Evolutionary conservation across 2,797 vertebrate genomes (phyloP).

Genomic region (Rhyacichthys aspro): DNA sequence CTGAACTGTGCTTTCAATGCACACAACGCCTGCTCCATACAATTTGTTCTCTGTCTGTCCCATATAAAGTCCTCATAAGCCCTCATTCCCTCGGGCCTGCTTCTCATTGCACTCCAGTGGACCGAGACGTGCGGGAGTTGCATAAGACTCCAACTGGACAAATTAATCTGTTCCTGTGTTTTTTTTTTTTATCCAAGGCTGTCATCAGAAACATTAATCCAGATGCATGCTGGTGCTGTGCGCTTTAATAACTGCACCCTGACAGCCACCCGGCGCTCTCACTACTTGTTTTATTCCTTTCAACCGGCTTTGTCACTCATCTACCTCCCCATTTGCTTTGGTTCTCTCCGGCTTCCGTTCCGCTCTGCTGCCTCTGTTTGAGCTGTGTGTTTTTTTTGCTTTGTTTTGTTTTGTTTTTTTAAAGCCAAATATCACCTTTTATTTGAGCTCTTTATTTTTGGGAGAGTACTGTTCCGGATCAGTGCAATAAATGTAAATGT

Average conservation of each 20-base stretch:
- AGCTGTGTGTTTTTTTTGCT: neutral
- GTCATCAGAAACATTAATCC: conserved; percentile 69
- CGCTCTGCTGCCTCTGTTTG: conserved; percentile 11
- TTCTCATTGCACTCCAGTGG: conserved; percentile 59
- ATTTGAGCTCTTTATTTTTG: neutral
- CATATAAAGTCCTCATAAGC: conserved; percentile 49
- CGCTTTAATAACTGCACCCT: conserved; percentile 55
- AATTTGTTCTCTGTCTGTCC: conserved; percentile 13
- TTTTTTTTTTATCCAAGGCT: conserved; percentile 56
- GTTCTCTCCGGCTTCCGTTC: neutral
- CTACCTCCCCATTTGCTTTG: conserved; percentile 4
- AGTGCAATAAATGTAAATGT: conserved; percentile 1
- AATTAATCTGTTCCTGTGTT: conserved; percentile 74
- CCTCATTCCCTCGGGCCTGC: conserved; percentile 33
- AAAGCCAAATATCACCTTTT: no score
- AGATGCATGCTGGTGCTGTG: conserved; percentile 64
- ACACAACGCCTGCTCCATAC: neutral
- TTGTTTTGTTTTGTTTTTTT: neutral
- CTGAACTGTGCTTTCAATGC: neutral
- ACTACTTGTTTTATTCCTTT: conserved; percentile 53
- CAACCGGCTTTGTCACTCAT: conserved; percentile 47
- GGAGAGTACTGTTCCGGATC: neutral
- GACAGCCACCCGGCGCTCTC: conserved; percentile 50
- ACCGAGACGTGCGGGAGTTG: conserved; percentile 48
- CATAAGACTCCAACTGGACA: conserved; percentile 65